Evolutionary conservation across 2,113 vertebrate genomes (phyloP), one percentile per base, ranked within the genome.

Genomic region (Zapornia atra): DNA sequence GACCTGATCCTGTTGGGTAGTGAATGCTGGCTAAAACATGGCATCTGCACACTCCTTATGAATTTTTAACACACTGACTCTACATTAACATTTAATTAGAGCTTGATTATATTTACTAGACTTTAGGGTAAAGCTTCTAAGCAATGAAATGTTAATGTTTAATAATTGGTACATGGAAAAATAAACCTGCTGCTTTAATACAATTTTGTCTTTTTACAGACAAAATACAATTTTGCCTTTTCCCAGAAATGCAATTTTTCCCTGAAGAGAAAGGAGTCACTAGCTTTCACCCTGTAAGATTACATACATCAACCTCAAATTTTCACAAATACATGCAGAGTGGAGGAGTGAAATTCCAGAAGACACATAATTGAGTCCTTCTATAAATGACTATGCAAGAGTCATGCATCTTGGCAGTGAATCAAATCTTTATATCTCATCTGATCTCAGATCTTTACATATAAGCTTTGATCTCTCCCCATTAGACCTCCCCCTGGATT

Each of bases 1-100:
- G 72, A 73, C 84, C 64, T 70, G 60, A 92, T 68, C 60, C 31
- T 70, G 40, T 63, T 0, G 1, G 25, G 83, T 70, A 21, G n/a
- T 63, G 44, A 69, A 28, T 42, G 46, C 65, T 89, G 72, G 36
- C 54, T 87, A 56, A 54, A 56, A 60, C 65, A 69, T 29, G 25
- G 16, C 68, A 80, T 90, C 64, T 94, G 88, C 20, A 90, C 12
- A 46, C 25, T 75, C 24, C 22, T 97, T 50, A 95, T 95, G 97
- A 94, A 94, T 68, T 93, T 92, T 83, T 92, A 94, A 86, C 71
- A 65, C 11, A 50, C 24, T 75, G 68, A 48, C 71, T 77, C 56
- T 79, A 65, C 69, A 94, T 90, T 77, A 86, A 96, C 84, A 92
- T 90, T 94, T 94, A 88, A 96, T 97, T 96, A 94, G 59, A 93